Evolutionary conservation across 2,888 invertebrate species (phyloP), one percentile per base, ranked within the genome.

Genomic region (Hydroisotoma schaefferi): DNA sequence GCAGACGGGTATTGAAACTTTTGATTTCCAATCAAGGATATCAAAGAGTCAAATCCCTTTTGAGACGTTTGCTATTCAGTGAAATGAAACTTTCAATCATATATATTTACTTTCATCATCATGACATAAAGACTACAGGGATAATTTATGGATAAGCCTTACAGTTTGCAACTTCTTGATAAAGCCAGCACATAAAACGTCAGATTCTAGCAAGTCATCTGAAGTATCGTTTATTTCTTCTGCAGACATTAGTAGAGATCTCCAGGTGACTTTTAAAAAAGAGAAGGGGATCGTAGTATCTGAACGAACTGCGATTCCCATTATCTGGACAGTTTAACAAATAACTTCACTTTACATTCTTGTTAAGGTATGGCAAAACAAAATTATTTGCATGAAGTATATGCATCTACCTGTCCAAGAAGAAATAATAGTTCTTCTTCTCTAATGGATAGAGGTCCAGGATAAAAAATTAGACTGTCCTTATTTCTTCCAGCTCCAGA

Each of bases 251-350:
- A 76, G 74, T n/a, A 77, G 58, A 2, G 73, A 69, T 60, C 76
- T 75, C 77, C 77, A 77, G 56, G 75, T 74, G 15, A 74, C 69
- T 2, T 71, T 65, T 23, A 76, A 59, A 37, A 77, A 59, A 66
- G 76, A 75, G 51, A 77, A 68, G 23, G 76, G 76, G 20, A 77
- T 68, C 1, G 77, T 77, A 53, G 77, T 76, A 67, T 77, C 76
- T 4, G 77, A 76, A 33, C 77, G 65, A 20, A 77, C 71, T 4
- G 77, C 75, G 44, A 76, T 75, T 1, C 76, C 77, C n/a, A 77
- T 60, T 1, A 64, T 48, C 57, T 63, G 29, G 23, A 38, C 6
- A 52, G 20, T 18, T 54, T n/a, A 40, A 23, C 22, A 23, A n/a
- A 40, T 8, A 23, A 27, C 18, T 27, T 6, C 23, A 38, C 5